Percentiles rank a stretch among this genome's conserved stretches.
phyloP scores from a whole-genome alignment of 2,113 vertebrate genomes.

The Brachypteracias leptosomus region DNA sequence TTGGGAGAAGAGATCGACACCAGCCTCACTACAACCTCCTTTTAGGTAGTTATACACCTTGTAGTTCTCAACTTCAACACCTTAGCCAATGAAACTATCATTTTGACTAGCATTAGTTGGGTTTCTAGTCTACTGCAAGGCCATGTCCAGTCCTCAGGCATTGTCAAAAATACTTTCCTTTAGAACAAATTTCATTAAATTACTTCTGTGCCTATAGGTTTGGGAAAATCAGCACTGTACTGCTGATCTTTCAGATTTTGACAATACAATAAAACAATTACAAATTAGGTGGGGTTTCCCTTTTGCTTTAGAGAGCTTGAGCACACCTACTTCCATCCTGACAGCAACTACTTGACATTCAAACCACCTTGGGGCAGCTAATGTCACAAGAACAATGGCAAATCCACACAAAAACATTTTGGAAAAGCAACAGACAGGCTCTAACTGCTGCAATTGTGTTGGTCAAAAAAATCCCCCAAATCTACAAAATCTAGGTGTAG shows the following conservation, averaged over 20 bases:
- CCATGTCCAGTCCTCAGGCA: neutral
- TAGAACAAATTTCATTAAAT: neutral
- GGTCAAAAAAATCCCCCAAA: neutral
- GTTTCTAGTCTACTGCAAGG: neutral
- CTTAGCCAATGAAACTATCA: neutral
- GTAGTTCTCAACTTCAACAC: neutral
- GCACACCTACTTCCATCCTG: conserved; percentile 36
- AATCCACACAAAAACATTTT: neutral
- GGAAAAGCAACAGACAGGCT: neutral
- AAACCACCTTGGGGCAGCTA: neutral
- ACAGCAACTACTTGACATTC: conserved; percentile 12
- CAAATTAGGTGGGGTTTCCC: conserved; percentile 26
- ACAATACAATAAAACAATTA: conserved; percentile 21
- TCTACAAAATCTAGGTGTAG: neutral
- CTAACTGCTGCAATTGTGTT: neutral
- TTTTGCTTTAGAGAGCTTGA: neutral
- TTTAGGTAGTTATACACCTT: no score
- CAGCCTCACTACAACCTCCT: no score
- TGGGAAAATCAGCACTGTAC: neutral
- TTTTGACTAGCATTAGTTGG: neutral
- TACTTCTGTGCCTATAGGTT: neutral
- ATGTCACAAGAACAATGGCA: neutral
- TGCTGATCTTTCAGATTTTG: neutral
- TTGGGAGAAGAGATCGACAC: no score
- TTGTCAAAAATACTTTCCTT: neutral